Evolutionary conservation across 2,113 vertebrate species (phyloP).

Genomic region (Grammomys surdaster): DNA sequence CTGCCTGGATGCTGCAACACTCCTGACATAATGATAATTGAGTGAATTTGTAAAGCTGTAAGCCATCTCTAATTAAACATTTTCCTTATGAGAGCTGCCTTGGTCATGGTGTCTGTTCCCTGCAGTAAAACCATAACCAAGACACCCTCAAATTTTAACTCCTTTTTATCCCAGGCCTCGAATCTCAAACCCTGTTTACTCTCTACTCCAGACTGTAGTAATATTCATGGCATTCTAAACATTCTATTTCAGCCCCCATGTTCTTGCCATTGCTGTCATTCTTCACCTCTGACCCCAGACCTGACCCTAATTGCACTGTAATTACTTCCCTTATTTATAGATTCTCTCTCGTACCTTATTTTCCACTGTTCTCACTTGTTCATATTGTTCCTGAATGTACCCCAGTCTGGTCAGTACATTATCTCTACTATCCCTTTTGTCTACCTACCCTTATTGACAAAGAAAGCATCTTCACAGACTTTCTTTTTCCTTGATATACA

Average conservation of each 20-base stretch:
- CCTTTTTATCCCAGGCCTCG: neutral
- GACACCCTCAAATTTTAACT: neutral
- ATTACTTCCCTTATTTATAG: neutral
- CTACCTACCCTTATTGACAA: neutral
- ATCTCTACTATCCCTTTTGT: neutral
- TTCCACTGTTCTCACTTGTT: neutral
- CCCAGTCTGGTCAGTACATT: neutral
- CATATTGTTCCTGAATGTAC: neutral
- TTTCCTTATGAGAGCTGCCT: no score
- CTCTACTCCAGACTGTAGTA: neutral
- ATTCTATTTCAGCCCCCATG: neutral
- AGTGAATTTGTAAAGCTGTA: no score
- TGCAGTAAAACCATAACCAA: no score
- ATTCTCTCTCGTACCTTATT: neutral
- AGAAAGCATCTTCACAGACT: neutral
- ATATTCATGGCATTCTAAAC: neutral
- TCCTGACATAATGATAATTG: no score
- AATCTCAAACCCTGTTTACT: neutral
- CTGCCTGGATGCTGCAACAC: no score
- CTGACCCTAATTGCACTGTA: neutral
- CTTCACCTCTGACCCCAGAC: neutral
- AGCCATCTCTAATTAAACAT: no score
- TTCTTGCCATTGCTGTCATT: neutral
- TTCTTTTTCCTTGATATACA: neutral
- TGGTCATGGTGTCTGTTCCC: no score